A percentile compares a stretch with the other conserved stretches of the same genome.
Conservation (phyloP, 2,113 vertebrate species). For the Telmatochromis brichardi region DNA sequence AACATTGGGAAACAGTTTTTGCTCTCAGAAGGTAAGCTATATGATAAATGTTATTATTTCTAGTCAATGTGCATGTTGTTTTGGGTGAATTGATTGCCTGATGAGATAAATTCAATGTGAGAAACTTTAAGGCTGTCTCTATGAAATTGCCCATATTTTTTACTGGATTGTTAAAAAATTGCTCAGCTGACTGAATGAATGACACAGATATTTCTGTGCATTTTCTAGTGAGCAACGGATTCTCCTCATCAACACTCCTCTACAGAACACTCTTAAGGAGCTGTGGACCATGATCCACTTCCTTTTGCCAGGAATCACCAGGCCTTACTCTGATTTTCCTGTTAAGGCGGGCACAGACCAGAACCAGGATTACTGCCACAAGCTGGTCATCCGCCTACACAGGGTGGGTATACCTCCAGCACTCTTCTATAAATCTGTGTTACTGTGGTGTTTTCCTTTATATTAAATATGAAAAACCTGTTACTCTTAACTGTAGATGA, state of each 20-base stretch:
- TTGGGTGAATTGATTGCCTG: not conserved
- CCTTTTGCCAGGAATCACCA: conserved; percentile 85
- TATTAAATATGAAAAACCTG: not conserved
- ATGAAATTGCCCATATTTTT: not conserved
- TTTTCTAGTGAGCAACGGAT: conserved; percentile 81
- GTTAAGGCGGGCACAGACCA: conserved; percentile 85
- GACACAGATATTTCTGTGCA: not conserved
- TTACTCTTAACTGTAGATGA: conserved; percentile 72
- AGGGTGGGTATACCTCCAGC: conserved; percentile 68
- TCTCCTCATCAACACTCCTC: conserved; percentile 84
- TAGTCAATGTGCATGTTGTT: not conserved
- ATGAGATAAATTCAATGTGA: not conserved
- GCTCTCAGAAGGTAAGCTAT: conserved; percentile 75
- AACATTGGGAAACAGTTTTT: conserved; percentile 87
- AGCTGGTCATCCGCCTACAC: conserved; percentile 87
- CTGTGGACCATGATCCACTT: conserved; percentile 94
- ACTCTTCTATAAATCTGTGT: not conserved
- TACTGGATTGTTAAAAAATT: not conserved
- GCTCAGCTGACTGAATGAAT: not conserved
- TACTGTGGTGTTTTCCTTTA: not conserved
- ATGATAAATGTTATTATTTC: not conserved
- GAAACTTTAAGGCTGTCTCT: not conserved
- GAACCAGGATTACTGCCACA: conserved; percentile 93
- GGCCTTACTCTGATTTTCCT: conserved; percentile 83
- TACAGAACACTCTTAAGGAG: conserved; percentile 88